Evolutionary conservation across 2,113 vertebrate species (phyloP).

Genomic region (Herpailurus yagouaroundi): DNA sequence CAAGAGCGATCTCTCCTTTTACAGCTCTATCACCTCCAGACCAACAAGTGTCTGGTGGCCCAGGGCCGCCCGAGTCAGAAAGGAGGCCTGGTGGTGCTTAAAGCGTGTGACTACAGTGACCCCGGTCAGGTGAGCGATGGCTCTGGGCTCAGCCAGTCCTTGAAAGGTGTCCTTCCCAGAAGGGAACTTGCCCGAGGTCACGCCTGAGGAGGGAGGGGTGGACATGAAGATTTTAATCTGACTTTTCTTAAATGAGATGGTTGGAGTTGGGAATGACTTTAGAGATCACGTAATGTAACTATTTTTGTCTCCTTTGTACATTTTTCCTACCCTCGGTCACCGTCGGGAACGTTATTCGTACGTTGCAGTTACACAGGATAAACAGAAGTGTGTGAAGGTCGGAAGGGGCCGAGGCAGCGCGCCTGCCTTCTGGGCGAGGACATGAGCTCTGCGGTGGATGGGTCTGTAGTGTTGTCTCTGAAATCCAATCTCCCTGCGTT

Average conservation of each 20-base stretch:
- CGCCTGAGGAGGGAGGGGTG: not conserved
- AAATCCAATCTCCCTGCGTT: not conserved
- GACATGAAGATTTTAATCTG: not conserved
- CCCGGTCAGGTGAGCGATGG: constrained; percentile 90
- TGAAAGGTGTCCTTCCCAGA: not conserved
- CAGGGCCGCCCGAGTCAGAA: constrained; percentile 97
- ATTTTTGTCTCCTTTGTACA: not conserved
- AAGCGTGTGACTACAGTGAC: constrained; percentile 91
- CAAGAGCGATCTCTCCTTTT: constrained; percentile 26
- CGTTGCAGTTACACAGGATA: not conserved
- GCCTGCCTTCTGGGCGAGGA: not conserved
- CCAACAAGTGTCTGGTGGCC: constrained; percentile 91
- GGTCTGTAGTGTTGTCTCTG: not conserved
- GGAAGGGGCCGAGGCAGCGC: not conserved
- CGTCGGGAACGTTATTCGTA: not conserved
- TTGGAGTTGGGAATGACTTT: not conserved
- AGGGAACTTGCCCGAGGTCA: not conserved
- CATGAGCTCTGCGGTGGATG: too few relatives aligned
- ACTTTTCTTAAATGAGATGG: too few relatives aligned
- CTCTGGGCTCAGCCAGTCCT: too few relatives aligned
- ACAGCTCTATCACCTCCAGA: constrained; percentile 92
- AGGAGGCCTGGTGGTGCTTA: constrained; percentile 92
- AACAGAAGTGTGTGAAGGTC: not conserved
- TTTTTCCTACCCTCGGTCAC: not conserved
- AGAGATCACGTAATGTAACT: too few relatives aligned